These are phyloP conservation scores for Lepus townsendii DNA, from an alignment of 2,797 vertebrate genomes.

Conservation along the genomic window DNA sequence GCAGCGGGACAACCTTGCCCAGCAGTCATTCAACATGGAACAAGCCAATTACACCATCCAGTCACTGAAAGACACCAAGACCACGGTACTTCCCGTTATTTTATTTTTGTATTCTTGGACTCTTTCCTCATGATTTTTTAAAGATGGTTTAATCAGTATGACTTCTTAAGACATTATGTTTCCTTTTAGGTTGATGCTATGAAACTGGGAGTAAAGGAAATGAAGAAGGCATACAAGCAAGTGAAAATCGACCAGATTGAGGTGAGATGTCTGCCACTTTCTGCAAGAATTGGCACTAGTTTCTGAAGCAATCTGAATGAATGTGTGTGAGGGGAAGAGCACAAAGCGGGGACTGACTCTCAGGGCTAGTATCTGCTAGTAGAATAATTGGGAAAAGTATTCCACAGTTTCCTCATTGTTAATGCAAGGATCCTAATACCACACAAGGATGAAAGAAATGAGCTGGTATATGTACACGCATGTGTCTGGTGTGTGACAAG, in stretches of 20 bases:
- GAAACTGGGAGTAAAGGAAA: conserved; percentile 98
- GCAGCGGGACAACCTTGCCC: conserved; percentile 96
- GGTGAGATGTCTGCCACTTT: conserved; percentile 87
- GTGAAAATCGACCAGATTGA: conserved; percentile 98
- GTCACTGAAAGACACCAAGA: conserved; percentile 97
- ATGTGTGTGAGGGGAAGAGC: not conserved
- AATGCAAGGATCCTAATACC: not conserved
- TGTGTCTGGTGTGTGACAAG: not conserved
- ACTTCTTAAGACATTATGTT: conserved; percentile 21
- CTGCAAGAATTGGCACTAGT: not conserved
- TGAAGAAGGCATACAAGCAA: conserved; percentile 99
- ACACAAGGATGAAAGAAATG: conserved; percentile 29
- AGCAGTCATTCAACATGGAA: conserved; percentile 99
- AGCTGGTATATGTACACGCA: not conserved
- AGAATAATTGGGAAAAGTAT: not conserved
- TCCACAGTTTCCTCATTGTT: conserved; percentile 16
- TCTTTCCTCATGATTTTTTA: conserved; percentile 58
- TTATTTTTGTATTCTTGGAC: not conserved
- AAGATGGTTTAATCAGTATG: conserved; percentile 12
- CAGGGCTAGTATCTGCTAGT: not conserved
- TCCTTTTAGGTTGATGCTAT: conserved; percentile 96
- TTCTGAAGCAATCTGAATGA: conserved; percentile 42
- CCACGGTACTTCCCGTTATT: conserved; percentile 91
- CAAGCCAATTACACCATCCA: conserved; percentile 98
- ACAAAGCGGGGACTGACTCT: not conserved